A percentile compares a stretch with the other conserved stretches of the same genome.
Evolutionary conservation across 2,888 invertebrate species (phyloP).

Genomic region (Pristionchus entomophagus): DNA sequence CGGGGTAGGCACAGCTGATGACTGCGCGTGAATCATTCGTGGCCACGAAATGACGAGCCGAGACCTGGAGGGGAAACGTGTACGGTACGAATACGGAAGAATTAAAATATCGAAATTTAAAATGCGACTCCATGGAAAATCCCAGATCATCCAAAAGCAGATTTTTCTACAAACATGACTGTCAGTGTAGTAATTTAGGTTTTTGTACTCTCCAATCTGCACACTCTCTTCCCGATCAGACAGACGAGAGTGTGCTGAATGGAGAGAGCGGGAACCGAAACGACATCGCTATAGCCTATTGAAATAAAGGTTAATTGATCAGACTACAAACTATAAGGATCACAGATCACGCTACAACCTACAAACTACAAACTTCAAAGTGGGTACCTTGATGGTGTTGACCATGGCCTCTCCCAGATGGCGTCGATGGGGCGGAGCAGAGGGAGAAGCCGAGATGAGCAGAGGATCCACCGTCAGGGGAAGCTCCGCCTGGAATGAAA

Average conservation of each 20-base stretch:
- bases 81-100: too few relatives aligned
- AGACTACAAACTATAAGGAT: neutral
- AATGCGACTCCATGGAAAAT: too few relatives aligned
- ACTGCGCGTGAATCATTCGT: conserved; percentile 96
- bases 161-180: too few relatives aligned
- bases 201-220: too few relatives aligned
- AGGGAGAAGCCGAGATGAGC: conserved; percentile 82
- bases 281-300: too few relatives aligned
- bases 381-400: conserved; percentile 91
- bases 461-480: conserved; percentile 96
- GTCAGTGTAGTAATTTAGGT: too few relatives aligned
- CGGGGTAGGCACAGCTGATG: conserved; percentile 99
- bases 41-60: conserved; percentile 88
- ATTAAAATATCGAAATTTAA: too few relatives aligned
- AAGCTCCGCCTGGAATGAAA: conserved; percentile 82
- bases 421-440: conserved; percentile 82
- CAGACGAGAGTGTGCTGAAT: too few relatives aligned
- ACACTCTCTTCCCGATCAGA: too few relatives aligned
- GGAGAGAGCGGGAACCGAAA: too few relatives aligned
- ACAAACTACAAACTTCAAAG: neutral
- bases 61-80: neutral
- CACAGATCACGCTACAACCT: neutral
- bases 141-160: too few relatives aligned
- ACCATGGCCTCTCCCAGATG: conserved; percentile 98
- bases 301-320: too few relatives aligned